Base-by-base conservation (phyloP, 2,797 vertebrate species). In the Anisognathus igniventris region DNA sequence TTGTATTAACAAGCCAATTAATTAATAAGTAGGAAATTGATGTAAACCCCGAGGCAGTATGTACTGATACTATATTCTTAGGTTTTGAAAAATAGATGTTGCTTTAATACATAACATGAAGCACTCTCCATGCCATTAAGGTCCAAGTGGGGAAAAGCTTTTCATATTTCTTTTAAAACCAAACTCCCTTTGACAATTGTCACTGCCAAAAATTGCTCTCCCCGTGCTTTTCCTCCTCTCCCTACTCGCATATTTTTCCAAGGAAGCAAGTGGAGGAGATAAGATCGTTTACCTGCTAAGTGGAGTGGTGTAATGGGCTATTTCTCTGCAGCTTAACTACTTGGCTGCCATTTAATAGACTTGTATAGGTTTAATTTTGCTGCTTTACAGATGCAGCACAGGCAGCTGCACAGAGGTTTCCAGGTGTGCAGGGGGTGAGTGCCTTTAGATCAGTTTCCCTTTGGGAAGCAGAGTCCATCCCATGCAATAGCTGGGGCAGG, bases 1-100 rank as follows among this genome's bases (percentile, higher is more conserved):
- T 97, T 97, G 95, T 90, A 97, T 97, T 95, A 93, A 96, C 96
- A 97, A 96, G 89, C 73, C 96, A 94, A 96, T 96, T 97, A 97
- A 91, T 97, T 97, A 97, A 97, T 97, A 97, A 96, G 93, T 84
- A 86, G 94, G 92, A 94, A 96, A 91, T 75, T 57, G 87, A 90
- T 96, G 94, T 93, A 95, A 81, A 71, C 95, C 95, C 86, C 0
- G 66, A 95, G 92, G 97, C 95, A 88, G 42, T 91, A 88, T 89
- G 37, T 64, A 87, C 81, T 73, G 64, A 58, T 90, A 73, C 51
- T 47, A 65, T 93, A 95, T 86, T 94, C 84, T 91, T 83, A 82
- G 33, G 12, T 61, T 74, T 90, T 84, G 54, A 78, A 91, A 96
- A 93, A 88, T 77, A 89, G 51, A 77, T 88, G 82, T 70, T 83